Conservation (phyloP, 2,888 invertebrate species). For the Meloe dianella region DNA sequence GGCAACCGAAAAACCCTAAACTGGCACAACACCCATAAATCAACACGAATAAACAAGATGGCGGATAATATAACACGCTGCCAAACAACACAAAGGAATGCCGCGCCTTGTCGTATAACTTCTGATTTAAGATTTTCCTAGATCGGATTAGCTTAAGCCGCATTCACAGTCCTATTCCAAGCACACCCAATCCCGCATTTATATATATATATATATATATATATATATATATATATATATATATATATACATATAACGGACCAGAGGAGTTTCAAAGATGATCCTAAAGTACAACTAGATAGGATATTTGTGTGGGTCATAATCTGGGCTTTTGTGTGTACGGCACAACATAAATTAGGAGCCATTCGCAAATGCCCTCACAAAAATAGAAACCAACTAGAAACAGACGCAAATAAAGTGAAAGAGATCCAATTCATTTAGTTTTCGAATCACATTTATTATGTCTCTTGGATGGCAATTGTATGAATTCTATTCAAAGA, state of each 20-base stretch:
- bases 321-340: background rate
- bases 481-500: too few relatives aligned
- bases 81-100: constrained; percentile 48
- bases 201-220: background rate
- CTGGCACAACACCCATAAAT: constrained; percentile 46
- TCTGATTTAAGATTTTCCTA: constrained; percentile 56
- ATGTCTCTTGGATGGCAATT: background rate
- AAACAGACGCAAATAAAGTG: background rate
- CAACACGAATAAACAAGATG: constrained; percentile 54
- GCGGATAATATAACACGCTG: constrained; percentile 46
- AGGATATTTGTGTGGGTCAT: background rate
- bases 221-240: background rate
- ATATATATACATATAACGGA: background rate
- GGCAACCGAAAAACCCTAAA: background rate
- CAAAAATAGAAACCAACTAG: background rate
- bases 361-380: background rate
- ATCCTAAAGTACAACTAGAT: background rate
- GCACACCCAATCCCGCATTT: constrained; percentile 25
- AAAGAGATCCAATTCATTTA: background rate
- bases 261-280: background rate
- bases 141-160: constrained; percentile 55
- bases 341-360: background rate
- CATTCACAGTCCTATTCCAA: constrained; percentile 48
- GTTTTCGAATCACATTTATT: background rate
- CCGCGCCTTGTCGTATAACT: constrained; percentile 48